Conservation (phyloP, 2,888 invertebrate species). For the Folsomia candida region DNA sequence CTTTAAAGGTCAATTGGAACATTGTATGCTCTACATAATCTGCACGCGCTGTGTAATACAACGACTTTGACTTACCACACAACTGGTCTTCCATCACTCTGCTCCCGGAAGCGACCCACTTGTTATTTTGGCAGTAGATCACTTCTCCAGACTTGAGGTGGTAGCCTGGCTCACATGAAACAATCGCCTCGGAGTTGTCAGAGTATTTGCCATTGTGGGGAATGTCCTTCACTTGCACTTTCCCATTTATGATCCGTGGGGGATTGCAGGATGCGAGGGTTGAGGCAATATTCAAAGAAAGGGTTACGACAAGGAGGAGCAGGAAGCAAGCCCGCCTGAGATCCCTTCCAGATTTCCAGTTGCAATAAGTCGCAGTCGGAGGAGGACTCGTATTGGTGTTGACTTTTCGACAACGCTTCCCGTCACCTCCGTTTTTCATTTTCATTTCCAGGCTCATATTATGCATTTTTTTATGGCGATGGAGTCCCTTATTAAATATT, state of each 20-base stretch:
- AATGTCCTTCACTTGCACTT: neutral
- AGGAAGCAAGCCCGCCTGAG: neutral
- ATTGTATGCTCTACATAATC: too few relatives aligned
- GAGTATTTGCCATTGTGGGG: neutral
- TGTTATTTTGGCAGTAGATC: conserved; percentile 31
- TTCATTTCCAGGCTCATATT: too few relatives aligned
- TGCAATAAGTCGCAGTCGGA: too few relatives aligned
- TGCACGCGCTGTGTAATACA: too few relatives aligned
- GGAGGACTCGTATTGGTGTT: too few relatives aligned
- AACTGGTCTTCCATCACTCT: conserved; percentile 12
- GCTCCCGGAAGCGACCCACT: conserved; percentile 24
- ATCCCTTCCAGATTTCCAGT: neutral
- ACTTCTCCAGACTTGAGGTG: neutral
- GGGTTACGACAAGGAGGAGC: neutral
- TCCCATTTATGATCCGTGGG: neutral
- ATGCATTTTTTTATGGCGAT: too few relatives aligned
- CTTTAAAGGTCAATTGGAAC: too few relatives aligned
- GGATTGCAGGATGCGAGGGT: neutral
- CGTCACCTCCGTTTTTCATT: too few relatives aligned
- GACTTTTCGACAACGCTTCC: too few relatives aligned
- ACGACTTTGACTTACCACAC: neutral
- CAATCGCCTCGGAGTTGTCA: neutral
- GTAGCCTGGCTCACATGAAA: neutral
- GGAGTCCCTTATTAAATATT: too few relatives aligned
- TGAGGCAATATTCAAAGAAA: conserved; percentile 1